Conservation (phyloP, 1,140 invertebrate species). For the Oppia nitens region DNA sequence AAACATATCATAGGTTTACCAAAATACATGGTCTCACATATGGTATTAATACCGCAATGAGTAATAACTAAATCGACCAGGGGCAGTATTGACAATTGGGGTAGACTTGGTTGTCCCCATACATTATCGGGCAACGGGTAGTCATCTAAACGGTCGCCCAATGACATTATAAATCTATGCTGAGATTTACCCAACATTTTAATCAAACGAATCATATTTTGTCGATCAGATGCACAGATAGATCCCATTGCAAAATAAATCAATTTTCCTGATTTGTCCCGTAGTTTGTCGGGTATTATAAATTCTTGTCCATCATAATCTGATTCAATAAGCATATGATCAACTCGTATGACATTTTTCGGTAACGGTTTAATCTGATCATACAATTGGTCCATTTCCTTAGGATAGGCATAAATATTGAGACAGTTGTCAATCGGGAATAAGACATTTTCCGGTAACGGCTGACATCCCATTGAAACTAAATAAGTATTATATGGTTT, state of each 20-base stretch:
- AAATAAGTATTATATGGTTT: too few species aligned
- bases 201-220: background rate
- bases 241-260: constrained; percentile 15
- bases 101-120: constrained; percentile 10
- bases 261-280: constrained; percentile 1
- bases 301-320: constrained; percentile 1
- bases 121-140: constrained; percentile 15
- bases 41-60: constrained; percentile 25
- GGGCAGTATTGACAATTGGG: constrained; percentile 11
- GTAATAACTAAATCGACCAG: constrained; percentile 22
- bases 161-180: constrained; percentile 5
- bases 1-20: constrained; percentile 20
- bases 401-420: constrained; percentile 16
- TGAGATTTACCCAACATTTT: background rate
- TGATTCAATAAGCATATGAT: constrained; percentile 10
- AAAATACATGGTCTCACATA: constrained; percentile 23
- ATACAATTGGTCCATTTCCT: constrained; percentile 16
- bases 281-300: constrained; percentile 4
- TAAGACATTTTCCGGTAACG: too few species aligned
- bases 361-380: constrained; percentile 3
- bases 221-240: constrained; percentile 20
- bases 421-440: too few species aligned
- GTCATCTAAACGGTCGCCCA: background rate
- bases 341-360: constrained; percentile 7
- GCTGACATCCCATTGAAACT: too few species aligned